Evolutionary conservation across 2,113 vertebrate genomes (phyloP).

Genomic region (Phylloscopus trochilus): DNA sequence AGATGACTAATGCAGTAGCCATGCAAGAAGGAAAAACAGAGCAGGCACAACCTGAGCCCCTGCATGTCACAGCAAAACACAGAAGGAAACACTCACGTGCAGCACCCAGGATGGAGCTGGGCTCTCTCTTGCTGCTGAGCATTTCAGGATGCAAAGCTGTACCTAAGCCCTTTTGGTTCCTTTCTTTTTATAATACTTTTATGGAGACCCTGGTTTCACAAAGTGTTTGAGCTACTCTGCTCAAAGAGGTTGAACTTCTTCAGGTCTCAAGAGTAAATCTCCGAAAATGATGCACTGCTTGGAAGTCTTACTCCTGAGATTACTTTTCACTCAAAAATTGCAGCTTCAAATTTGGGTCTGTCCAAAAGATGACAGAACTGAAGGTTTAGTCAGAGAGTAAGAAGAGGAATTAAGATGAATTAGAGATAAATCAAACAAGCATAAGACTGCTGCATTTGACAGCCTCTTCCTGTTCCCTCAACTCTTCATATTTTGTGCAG

Average conservation of each 20-base stretch:
- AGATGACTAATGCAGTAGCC: background rate
- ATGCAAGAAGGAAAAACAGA: background rate
- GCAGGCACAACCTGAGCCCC: rapidly evolving
- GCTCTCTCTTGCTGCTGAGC: background rate
- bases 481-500: background rate
- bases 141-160: background rate
- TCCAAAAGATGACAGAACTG: background rate
- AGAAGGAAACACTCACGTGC: background rate
- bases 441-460: background rate
- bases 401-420: background rate
- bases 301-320: background rate
- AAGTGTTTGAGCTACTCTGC: background rate
- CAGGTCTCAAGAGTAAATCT: background rate
- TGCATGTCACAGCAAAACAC: background rate
- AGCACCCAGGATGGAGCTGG: rapidly evolving
- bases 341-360: background rate
- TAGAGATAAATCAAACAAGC: background rate
- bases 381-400: background rate
- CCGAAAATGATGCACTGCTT: background rate
- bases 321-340: background rate
- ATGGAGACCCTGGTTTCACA: background rate
- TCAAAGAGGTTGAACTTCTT: background rate
- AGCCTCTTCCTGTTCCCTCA: conserved; percentile 9
- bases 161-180: background rate
- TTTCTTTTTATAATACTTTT: background rate